These are phyloP conservation scores for Myotis daubentonii DNA, from an alignment of 2,797 vertebrate genomes.

Conservation along the genomic window DNA sequence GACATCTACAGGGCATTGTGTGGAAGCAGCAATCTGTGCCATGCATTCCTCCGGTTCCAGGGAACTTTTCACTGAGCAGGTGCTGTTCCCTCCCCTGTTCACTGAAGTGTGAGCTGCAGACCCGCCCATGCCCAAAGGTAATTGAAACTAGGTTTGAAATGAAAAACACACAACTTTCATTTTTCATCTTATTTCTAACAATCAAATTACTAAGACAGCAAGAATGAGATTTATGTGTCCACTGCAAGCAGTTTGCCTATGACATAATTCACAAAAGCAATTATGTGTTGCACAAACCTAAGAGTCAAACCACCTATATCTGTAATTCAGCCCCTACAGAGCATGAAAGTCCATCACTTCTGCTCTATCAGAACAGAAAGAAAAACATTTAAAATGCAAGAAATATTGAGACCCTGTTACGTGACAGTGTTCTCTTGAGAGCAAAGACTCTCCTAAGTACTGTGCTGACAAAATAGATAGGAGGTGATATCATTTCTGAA, in stretches of 20 bases:
- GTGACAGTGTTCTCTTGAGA: background rate
- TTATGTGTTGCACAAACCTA: background rate
- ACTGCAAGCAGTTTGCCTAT: background rate
- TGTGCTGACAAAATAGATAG: background rate
- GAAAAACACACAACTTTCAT: slow-evolving; percentile 40
- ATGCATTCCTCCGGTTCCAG: background rate
- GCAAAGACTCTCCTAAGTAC: background rate
- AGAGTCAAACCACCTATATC: background rate
- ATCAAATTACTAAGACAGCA: background rate
- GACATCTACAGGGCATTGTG: slow-evolving; percentile 82
- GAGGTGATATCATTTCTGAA: background rate
- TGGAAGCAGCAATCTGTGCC: slow-evolving; percentile 43
- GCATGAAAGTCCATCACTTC: background rate
- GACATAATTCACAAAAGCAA: background rate
- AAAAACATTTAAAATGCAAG: background rate
- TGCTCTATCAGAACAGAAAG: background rate
- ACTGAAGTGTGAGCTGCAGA: background rate
- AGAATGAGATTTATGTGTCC: slow-evolving; percentile 1
- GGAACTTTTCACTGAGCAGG: background rate
- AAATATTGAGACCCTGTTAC: background rate
- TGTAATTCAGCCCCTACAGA: background rate
- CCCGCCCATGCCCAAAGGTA: background rate
- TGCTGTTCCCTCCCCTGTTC: accelerated
- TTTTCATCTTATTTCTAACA: slow-evolving; percentile 29
- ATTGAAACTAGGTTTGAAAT: slow-evolving; percentile 17